phyloP scores from a whole-genome alignment of 2,113 vertebrate genomes.

The Pangasianodon gigas region DNA sequence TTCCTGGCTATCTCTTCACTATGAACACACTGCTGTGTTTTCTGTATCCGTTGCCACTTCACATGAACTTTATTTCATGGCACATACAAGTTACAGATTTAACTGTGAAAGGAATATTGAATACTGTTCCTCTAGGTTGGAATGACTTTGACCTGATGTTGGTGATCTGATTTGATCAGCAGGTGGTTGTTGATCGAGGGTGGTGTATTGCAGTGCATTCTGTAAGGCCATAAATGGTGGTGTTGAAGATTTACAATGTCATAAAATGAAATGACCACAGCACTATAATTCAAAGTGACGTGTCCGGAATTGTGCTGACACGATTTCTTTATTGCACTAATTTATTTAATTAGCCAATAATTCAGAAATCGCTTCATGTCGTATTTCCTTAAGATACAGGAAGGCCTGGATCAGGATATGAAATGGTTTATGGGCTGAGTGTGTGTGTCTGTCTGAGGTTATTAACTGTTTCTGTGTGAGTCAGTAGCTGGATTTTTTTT shows the following conservation, averaged over 20 bases:
- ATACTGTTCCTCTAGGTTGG: neutral
- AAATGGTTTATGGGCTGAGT: neutral
- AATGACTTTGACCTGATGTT: neutral
- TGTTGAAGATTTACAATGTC: neutral
- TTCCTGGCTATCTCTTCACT: neutral
- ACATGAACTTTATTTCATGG: neutral
- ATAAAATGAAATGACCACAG: neutral
- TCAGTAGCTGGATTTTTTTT: neutral
- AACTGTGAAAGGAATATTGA: neutral
- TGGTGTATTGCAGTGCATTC: neutral
- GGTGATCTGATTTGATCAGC: neutral
- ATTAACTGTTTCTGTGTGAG: neutral
- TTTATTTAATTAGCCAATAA: neutral
- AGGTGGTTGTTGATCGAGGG: neutral
- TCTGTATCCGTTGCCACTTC: neutral
- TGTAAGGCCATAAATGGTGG: neutral
- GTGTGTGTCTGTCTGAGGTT: neutral
- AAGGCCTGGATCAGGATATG: neutral
- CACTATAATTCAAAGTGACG: neutral
- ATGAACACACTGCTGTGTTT: neutral
- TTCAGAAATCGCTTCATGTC: neutral
- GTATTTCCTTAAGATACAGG: no score
- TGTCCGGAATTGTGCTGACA: neutral
- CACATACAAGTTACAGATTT: no score
- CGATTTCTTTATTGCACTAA: neutral